phyloP scores from a whole-genome alignment of 1,140 invertebrate species.

The Phthorimaea operculella region DNA sequence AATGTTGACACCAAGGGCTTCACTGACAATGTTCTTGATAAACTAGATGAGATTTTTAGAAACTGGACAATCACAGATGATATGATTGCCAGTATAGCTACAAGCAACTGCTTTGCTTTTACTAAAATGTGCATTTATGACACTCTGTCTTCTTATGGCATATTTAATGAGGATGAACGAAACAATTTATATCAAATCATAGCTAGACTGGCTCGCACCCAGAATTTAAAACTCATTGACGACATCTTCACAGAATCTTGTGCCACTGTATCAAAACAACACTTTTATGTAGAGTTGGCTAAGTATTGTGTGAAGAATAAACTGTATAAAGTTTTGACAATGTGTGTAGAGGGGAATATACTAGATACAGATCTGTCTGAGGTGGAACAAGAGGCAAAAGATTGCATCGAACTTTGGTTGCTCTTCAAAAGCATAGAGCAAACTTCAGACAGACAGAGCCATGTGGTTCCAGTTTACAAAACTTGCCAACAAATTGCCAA shows the following conservation, averaged over 20 bases:
- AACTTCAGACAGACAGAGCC: slow-evolving; percentile 55
- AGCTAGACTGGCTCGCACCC: slow-evolving; percentile 62
- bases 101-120: slow-evolving; percentile 61
- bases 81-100: slow-evolving; percentile 68
- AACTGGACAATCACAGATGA: slow-evolving; percentile 68
- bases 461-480: slow-evolving; percentile 61
- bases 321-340: slow-evolving; percentile 61
- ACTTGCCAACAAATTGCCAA: slow-evolving; percentile 62
- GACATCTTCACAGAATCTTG: slow-evolving; percentile 65
- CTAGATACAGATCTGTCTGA: slow-evolving; percentile 48
- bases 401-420: slow-evolving; percentile 63
- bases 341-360: slow-evolving; percentile 58
- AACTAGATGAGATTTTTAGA: slow-evolving; percentile 63
- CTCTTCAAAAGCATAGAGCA: slow-evolving; percentile 63
- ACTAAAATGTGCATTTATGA: slow-evolving; percentile 69
- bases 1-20: slow-evolving; percentile 57
- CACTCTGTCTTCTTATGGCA: slow-evolving; percentile 67
- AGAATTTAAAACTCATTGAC: slow-evolving; percentile 66
- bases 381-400: slow-evolving; percentile 48
- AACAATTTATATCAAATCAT: slow-evolving; percentile 66
- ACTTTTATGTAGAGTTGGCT: slow-evolving; percentile 68
- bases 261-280: slow-evolving; percentile 65
- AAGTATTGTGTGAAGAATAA: slow-evolving; percentile 68
- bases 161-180: slow-evolving; percentile 65
- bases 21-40: slow-evolving; percentile 41